Evolutionary conservation across 1,140 invertebrate species (phyloP).

Genomic region (Nasonia longicornis): DNA sequence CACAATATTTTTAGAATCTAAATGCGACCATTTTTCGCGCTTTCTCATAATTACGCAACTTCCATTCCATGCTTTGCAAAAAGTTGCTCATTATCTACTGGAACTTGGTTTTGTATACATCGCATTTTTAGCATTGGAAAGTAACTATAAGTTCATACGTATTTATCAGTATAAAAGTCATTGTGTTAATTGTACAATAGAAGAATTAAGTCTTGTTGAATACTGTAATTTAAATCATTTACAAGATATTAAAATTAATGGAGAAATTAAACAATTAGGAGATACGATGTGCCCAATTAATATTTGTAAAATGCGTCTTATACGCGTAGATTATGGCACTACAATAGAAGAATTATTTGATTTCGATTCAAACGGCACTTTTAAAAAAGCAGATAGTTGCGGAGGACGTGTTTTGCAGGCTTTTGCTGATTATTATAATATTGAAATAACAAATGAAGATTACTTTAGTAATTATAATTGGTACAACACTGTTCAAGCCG

Average conservation of each 20-base stretch:
- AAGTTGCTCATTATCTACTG: background rate
- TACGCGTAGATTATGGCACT: slow-evolving; percentile 16
- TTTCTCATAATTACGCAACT: background rate
- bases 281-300: slow-evolving; percentile 9
- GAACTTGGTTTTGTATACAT: background rate
- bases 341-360: background rate
- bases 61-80: background rate
- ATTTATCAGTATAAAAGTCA: background rate
- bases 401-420: slow-evolving; percentile 1
- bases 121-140: background rate
- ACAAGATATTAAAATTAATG: background rate
- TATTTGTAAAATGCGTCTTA: background rate
- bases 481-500: background rate
- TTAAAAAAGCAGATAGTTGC: background rate
- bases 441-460: background rate
- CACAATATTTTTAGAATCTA: background rate
- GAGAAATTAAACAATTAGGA: background rate
- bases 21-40: background rate
- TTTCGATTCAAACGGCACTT: background rate
- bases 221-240: background rate
- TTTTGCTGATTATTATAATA: slow-evolving; percentile 4
- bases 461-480: slow-evolving; percentile 11
- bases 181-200: background rate
- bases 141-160: background rate
- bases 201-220: background rate